Conservation (phyloP, 2,888 invertebrate genomes). For the Lepidocyrtinus sp. region DNA sequence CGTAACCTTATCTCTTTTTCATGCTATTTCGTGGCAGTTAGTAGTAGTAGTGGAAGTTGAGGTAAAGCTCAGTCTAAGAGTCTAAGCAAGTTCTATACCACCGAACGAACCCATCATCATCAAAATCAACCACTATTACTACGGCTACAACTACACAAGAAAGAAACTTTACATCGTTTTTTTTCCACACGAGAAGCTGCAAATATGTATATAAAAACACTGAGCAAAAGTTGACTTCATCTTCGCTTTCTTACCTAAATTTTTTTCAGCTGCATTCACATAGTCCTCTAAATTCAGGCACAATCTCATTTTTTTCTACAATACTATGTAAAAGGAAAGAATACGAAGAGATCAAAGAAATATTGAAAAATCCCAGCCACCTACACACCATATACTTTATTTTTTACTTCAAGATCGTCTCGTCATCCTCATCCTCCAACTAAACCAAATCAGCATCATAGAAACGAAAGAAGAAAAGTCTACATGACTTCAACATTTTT, state of each 20-base stretch:
- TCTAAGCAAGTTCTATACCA: background rate
- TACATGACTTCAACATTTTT: background rate
- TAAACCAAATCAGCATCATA: too few species aligned
- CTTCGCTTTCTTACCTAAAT: background rate
- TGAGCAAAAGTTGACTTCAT: slow-evolving; percentile 10
- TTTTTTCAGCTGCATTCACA: background rate
- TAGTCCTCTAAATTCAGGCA: background rate
- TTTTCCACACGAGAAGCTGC: background rate
- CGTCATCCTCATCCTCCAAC: slow-evolving; percentile 19
- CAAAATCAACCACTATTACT: background rate
- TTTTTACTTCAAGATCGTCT: slow-evolving; percentile 29
- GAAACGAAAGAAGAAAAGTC: too few species aligned
- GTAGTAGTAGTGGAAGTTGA: background rate
- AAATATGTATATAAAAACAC: background rate
- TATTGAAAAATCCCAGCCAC: slow-evolving; percentile 39
- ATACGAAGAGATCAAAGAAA: slow-evolving; percentile 18
- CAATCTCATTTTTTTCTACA: too few species aligned
- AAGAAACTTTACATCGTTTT: too few species aligned
- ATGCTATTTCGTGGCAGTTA: background rate
- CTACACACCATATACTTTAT: slow-evolving; percentile 31
- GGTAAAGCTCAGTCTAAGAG: background rate
- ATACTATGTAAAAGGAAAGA: too few species aligned
- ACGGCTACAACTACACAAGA: background rate
- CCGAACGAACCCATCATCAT: background rate
- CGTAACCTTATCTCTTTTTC: background rate